phyloP scores from a whole-genome alignment of 2,113 vertebrate species.

The Trochalopteron elliotii region DNA sequence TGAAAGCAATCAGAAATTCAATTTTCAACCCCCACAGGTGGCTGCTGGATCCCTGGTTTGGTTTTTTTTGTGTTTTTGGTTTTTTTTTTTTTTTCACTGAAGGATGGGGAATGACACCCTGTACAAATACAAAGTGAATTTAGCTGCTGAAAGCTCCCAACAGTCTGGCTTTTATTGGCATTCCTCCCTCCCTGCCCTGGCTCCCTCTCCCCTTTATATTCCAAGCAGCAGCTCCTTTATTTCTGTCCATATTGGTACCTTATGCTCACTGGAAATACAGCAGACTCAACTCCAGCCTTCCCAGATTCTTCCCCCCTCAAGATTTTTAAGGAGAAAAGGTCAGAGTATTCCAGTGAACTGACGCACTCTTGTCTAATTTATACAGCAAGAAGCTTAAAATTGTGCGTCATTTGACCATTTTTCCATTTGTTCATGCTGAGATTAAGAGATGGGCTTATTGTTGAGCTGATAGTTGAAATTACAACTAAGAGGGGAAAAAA shows the following conservation, averaged over 20 bases:
- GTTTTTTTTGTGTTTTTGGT: too few relatives aligned
- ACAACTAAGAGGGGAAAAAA: conserved; percentile 22
- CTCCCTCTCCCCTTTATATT: conserved; percentile 7
- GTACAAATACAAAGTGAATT: neutral
- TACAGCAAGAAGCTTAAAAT: conserved; percentile 65
- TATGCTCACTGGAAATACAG: conserved; percentile 62
- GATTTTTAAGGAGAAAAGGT: conserved; percentile 74
- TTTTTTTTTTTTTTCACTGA: too few relatives aligned
- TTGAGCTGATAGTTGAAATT: conserved; percentile 71
- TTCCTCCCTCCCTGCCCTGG: neutral
- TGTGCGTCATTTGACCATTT: conserved; percentile 74
- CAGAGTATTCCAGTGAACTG: conserved; percentile 73
- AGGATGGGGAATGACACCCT: neutral
- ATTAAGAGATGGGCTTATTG: conserved; percentile 72
- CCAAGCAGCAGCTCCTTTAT: conserved; percentile 30
- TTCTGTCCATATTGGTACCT: conserved; percentile 38
- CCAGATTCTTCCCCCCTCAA: neutral
- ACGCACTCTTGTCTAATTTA: conserved; percentile 69
- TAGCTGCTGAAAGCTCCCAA: conserved; percentile 18
- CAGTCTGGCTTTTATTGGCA: conserved; percentile 20
- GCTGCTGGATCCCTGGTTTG: too few relatives aligned
- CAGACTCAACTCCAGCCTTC: conserved; percentile 30
- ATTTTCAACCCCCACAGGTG: too few relatives aligned
- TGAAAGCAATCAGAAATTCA: too few relatives aligned
- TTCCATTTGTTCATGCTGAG: conserved; percentile 72